phyloP scores from a whole-genome alignment of 2,797 vertebrate genomes.

The Fratercula arctica region DNA sequence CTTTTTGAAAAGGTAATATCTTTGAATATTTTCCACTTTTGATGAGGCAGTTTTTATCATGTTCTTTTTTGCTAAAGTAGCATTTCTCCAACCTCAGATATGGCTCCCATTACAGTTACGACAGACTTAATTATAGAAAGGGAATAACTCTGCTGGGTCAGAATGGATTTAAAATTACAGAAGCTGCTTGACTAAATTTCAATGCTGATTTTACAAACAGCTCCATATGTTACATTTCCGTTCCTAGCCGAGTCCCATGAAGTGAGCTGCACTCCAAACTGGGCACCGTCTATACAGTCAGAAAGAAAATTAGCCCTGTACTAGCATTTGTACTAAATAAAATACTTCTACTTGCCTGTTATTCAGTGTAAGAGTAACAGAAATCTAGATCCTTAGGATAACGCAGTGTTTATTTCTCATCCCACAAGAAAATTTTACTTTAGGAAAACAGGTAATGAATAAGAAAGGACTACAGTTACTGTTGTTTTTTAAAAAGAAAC shows the following conservation, averaged over 20 bases:
- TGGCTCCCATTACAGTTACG: not conserved
- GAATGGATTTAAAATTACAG: not conserved
- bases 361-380: not conserved
- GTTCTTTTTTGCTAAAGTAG: not conserved
- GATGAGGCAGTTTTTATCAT: not conserved
- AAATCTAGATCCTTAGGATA: not conserved
- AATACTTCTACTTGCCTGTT: not conserved
- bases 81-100: not conserved
- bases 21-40: not conserved
- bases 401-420: not conserved
- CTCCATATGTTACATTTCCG: not conserved
- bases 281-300: not conserved
- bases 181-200: constrained; percentile 32
- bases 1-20: not conserved
- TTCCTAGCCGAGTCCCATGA: not conserved
- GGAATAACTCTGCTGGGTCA: constrained; percentile 24
- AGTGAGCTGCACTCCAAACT: not conserved
- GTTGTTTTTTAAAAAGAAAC: not conserved
- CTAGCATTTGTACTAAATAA: not conserved
- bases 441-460: not conserved
- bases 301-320: not conserved
- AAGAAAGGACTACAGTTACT: not conserved
- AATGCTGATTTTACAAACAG: not conserved
- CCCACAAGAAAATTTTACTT: not conserved
- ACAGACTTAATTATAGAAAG: not conserved